These are phyloP conservation scores for Carassius auratus DNA, from an alignment of 2,113 vertebrate species.

Conservation along the genomic window DNA sequence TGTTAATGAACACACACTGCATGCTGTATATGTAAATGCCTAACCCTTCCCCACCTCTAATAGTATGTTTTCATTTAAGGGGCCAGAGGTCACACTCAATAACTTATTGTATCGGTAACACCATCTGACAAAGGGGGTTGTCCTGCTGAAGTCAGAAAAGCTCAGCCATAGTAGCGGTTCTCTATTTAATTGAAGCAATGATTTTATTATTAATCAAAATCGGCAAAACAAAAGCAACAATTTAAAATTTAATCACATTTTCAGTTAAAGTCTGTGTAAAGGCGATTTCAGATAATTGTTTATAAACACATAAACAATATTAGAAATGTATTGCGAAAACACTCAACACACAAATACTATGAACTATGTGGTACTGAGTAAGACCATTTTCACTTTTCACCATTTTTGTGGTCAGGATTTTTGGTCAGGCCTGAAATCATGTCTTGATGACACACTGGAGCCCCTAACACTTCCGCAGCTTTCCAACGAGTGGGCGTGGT, in stretches of 20 bases:
- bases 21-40: neutral
- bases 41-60: neutral
- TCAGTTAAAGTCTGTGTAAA: neutral
- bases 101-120: neutral
- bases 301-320: too few relatives aligned
- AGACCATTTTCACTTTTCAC: too few relatives aligned
- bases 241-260: neutral
- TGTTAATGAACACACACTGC: neutral
- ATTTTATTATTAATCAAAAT: conserved; percentile 16
- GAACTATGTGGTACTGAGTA: too few relatives aligned
- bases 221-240: neutral
- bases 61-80: conserved; percentile 10
- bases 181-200: conserved; percentile 12
- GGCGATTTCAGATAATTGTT: too few relatives aligned
- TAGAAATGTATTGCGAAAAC: too few relatives aligned
- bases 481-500: too few relatives aligned
- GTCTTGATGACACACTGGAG: too few relatives aligned
- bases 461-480: too few relatives aligned
- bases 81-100: neutral
- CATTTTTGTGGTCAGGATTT: too few relatives aligned
- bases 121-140: neutral
- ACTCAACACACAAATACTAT: too few relatives aligned
- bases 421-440: too few relatives aligned
- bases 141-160: conserved; percentile 16
- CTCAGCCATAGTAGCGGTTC: neutral